A percentile compares a stretch with the other conserved stretches of the same genome.
phyloP scores from a whole-genome alignment of 2,797 vertebrate genomes.

The Sebastes oblongus region DNA sequence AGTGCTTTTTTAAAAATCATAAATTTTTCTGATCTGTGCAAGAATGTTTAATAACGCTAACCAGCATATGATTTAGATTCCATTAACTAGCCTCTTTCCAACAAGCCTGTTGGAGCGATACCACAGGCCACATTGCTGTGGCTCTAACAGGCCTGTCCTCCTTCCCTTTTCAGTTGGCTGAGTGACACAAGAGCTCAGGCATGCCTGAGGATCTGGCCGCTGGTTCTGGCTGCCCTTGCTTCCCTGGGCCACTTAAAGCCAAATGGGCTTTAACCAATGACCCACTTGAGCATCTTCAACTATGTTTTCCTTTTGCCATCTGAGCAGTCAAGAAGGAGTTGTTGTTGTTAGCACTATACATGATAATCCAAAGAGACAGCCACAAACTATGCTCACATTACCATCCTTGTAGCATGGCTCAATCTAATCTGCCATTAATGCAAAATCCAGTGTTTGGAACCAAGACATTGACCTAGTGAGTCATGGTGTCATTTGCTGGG shows the following conservation, averaged over 20 bases:
- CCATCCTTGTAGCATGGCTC: neutral
- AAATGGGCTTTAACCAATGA: slow-evolving; percentile 57
- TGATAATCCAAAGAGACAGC: slow-evolving; percentile 11
- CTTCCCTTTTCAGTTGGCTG: slow-evolving; percentile 24
- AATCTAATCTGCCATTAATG: slow-evolving; percentile 4
- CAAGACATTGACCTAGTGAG: slow-evolving; percentile 10
- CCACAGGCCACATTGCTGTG: slow-evolving; percentile 18
- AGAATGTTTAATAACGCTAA: neutral
- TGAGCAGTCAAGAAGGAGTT: slow-evolving; percentile 5
- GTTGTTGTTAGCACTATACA: neutral
- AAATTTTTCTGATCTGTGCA: neutral
- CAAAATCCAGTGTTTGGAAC: slow-evolving; percentile 6
- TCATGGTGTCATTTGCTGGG: neutral
- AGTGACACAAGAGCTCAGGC: slow-evolving; percentile 31
- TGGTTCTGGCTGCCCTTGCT: slow-evolving; percentile 22
- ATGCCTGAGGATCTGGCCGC: slow-evolving; percentile 31
- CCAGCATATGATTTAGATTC: neutral
- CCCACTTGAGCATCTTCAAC: slow-evolving; percentile 45
- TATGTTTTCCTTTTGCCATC: slow-evolving; percentile 41
- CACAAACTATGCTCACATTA: neutral
- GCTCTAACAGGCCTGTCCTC: slow-evolving; percentile 26
- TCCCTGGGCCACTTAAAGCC: slow-evolving; percentile 8
- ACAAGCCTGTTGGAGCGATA: neutral
- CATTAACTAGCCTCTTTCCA: neutral
- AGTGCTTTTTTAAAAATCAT: neutral